Base-by-base conservation (phyloP, 2,797 vertebrate genomes). In the Philypnodon macrostomus region DNA sequence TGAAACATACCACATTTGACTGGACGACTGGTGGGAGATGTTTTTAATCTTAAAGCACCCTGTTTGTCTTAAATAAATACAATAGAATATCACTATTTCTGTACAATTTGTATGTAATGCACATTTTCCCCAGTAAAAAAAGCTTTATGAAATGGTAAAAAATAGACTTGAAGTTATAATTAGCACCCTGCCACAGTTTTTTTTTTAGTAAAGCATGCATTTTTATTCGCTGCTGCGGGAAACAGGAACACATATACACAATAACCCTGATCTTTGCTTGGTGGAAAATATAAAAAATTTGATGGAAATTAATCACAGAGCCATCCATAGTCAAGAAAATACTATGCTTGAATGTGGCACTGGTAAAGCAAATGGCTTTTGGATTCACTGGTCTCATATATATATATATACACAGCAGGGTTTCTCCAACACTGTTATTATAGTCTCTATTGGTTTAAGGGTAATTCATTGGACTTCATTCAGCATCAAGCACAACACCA, bases 61-160 rank as follows among this genome's bases (percentile, higher is more conserved):
- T 86, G 87, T 80, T 86, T 77, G 75, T 71, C 80, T 83, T 89
- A 76, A 91, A 91, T 91, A 91, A 91, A 91, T 91, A 91, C 82
- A 89, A 85, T 89, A 89, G 85, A 90, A 89, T 86, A 90, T 84
- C 79, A 82, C 80, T 86, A 84, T 88, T 82, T 89, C 87, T 90
- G 88, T 90, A 91, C 90, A 91, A 86, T 86, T 84, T 83, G 70
- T 79, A 76, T 84, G 77, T 87, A 87, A 88, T 88, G 87, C 85
- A 88, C 86, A 85, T 82, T 78, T 88, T 80, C 75, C 83, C 83
- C 80, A 79, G 77, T 56, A 69, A 75, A 54, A 79, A 47, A 47
- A 74, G 60, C 77, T 82, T 73, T 31, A 62, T 68, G 68, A 63
- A 75, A 70, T 26, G 21, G 23, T 54, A 53, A 55, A 63, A 74